A percentile compares a stretch with the other conserved stretches of the same genome.
Evolutionary conservation across 2,797 vertebrate genomes (phyloP).

Genomic region (Otolemur crassicaudatus): DNA sequence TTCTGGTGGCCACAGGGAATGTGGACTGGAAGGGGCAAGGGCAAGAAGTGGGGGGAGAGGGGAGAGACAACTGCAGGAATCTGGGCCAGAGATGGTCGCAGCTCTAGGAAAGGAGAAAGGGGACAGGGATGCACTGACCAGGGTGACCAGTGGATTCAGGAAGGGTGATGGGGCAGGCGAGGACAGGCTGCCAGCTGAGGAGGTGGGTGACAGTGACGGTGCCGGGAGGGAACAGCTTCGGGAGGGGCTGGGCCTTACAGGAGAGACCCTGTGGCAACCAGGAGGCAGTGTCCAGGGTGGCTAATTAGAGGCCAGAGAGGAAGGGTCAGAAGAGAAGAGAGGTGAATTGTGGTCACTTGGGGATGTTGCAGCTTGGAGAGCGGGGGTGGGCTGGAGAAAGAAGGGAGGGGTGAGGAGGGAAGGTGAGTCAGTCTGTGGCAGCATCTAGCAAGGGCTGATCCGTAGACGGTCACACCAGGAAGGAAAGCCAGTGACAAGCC

Average conservation of each 20-base stretch:
- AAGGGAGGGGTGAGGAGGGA: background rate
- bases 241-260: rapidly evolving
- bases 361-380: too few relatives aligned
- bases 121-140: background rate
- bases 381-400: background rate
- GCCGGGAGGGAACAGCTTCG: background rate
- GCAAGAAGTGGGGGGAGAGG: rapidly evolving
- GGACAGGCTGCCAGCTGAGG: background rate
- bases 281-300: background rate
- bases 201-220: rapidly evolving
- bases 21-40: background rate
- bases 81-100: background rate
- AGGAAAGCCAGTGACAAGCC: background rate
- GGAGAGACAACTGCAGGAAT: background rate
- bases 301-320: background rate
- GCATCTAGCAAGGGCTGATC: background rate
- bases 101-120: background rate
- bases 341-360: background rate
- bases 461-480: rapidly evolving
- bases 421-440: rapidly evolving
- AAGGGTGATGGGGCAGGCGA: background rate
- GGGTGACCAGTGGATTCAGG: background rate
- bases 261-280: background rate
- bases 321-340: background rate
- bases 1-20: background rate